A percentile compares a stretch with the other conserved stretches of the same genome.
Evolutionary conservation across 2,797 vertebrate genomes (phyloP).

Genomic region (Phyllotis vaccarum): DNA sequence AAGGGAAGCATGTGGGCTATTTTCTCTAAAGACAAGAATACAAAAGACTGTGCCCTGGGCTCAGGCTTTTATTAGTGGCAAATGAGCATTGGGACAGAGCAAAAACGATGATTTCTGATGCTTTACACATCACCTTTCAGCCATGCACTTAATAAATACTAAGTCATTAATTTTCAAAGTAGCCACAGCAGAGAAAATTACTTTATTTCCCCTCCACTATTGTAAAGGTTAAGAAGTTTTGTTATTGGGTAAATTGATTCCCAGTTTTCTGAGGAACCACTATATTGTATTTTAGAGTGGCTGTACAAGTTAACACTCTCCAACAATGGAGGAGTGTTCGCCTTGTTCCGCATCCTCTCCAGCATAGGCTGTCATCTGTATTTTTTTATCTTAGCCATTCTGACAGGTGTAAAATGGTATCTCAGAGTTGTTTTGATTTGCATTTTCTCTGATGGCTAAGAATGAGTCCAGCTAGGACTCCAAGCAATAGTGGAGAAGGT

Average conservation of each 20-base stretch:
- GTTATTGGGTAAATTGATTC: neutral
- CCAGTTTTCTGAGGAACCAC: too few species aligned
- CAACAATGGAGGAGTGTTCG: too few species aligned
- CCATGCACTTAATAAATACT: slow-evolving; percentile 63
- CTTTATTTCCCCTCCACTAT: neutral
- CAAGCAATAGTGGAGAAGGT: too few species aligned
- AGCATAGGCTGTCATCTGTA: too few species aligned
- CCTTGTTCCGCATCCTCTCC: too few species aligned
- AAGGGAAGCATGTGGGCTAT: slow-evolving; percentile 70
- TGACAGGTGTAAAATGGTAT: too few species aligned
- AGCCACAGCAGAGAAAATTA: slow-evolving; percentile 38
- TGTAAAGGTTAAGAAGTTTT: slow-evolving; percentile 44
- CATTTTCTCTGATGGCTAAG: too few species aligned
- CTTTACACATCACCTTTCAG: slow-evolving; percentile 65
- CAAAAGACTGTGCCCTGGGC: slow-evolving; percentile 74
- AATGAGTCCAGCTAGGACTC: too few species aligned
- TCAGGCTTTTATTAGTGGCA: slow-evolving; percentile 63
- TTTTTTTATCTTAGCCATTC: too few species aligned
- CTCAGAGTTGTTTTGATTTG: too few species aligned
- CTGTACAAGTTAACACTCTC: too few species aligned
- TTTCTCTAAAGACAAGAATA: slow-evolving; percentile 75
- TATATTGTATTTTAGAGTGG: too few species aligned
- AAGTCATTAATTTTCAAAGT: slow-evolving; percentile 64
- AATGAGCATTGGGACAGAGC: slow-evolving; percentile 61
- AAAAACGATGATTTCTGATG: slow-evolving; percentile 51